Percentiles rank a stretch among this genome's conserved stretches.
phyloP scores from a whole-genome alignment of 1,140 invertebrate genomes.

The Araneus ventricosus region DNA sequence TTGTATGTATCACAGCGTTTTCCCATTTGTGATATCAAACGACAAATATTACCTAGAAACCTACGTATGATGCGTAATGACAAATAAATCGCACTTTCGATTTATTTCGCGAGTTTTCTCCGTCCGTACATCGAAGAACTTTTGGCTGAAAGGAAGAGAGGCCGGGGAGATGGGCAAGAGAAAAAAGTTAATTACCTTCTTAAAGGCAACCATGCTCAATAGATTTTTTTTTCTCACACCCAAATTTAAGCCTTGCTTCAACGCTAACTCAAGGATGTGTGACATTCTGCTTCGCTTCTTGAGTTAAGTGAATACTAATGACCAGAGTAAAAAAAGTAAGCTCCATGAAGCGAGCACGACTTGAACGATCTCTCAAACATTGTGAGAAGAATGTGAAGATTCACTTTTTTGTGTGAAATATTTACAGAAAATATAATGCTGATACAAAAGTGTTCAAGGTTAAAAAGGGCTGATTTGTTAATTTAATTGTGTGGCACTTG shows the following conservation, averaged over 20 bases:
- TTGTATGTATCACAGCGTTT: no score
- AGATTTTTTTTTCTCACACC: slow-evolving; percentile 29
- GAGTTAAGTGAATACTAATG: slow-evolving; percentile 71
- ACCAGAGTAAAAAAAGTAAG: slow-evolving; percentile 17
- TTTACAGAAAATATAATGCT: neutral
- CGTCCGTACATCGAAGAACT: neutral
- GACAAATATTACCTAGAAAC: neutral
- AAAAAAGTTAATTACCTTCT: slow-evolving; percentile 34
- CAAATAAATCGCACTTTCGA: neutral
- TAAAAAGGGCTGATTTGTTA: neutral
- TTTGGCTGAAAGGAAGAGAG: neutral
- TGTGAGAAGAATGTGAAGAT: neutral
- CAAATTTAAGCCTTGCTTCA: slow-evolving; percentile 19
- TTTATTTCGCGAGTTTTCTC: neutral
- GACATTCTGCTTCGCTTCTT: slow-evolving; percentile 66
- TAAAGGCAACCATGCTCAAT: slow-evolving; percentile 39
- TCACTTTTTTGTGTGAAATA: neutral
- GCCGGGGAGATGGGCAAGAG: neutral
- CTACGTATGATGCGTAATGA: neutral
- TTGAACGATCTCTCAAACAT: neutral
- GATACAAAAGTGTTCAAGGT: neutral
- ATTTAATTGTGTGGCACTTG: no score
- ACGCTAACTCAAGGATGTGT: slow-evolving; percentile 49
- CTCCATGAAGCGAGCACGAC: slow-evolving; percentile 14
- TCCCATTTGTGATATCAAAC: no score